Percentiles rank a stretch among this genome's conserved stretches.
Conservation (phyloP, 2,113 vertebrate genomes). For the Cyanoderma ruficeps region DNA sequence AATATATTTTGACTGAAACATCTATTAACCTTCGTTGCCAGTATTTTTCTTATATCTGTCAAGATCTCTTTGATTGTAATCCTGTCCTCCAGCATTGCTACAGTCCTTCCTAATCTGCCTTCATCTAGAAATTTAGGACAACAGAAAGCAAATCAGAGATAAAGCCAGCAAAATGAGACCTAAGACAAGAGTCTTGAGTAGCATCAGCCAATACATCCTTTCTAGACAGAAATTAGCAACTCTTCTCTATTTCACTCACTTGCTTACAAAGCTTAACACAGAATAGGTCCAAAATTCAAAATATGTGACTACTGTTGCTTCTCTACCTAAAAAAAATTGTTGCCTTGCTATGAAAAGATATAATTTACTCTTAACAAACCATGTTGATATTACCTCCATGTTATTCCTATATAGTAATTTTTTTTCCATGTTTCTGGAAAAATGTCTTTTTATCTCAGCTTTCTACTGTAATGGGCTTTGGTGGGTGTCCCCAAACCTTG, state of each 20-base stretch:
- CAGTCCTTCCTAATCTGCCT: not conserved
- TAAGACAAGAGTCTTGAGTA: not conserved
- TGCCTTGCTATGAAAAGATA: not conserved
- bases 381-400: not conserved
- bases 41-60: not conserved
- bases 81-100: not conserved
- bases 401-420: not conserved
- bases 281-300: not conserved
- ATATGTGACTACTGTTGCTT: not conserved
- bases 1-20: not conserved
- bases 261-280: not conserved
- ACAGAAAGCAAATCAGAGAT: not conserved
- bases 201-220: not conserved
- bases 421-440: not conserved
- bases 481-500: not conserved
- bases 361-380: not conserved
- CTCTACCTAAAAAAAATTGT: not conserved
- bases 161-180: not conserved
- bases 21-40: not conserved
- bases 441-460: not conserved
- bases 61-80: not conserved
- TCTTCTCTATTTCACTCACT: not conserved
- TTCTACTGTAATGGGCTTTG: not conserved
- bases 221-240: not conserved
- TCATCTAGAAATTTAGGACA: not conserved